Evolutionary conservation across 2,888 invertebrate genomes (phyloP), one percentile per base, ranked within the genome.

Genomic region (Mythimna ferrago): DNA sequence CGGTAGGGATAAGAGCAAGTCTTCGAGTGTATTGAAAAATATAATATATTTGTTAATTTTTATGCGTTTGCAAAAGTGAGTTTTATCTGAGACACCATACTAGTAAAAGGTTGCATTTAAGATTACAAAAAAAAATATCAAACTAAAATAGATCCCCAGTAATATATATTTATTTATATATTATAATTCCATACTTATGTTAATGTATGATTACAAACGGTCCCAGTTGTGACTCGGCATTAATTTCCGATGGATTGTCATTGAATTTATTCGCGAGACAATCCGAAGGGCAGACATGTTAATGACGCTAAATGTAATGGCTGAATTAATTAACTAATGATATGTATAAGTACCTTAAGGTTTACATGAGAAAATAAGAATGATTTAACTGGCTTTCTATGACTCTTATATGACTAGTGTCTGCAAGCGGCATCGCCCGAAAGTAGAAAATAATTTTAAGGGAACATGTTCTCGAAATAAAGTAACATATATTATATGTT

Each of bases 181-280:
- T 71, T 72, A 70, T 83, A 85, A 77, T 78, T 76, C 66, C 51
- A 73, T 71, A 70, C n/a, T 81, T 75, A 81, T 86, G 76, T 51
- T 82, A 82, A 80, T 81, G 51, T 73, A 84, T 79, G 72, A 84
- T 82, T 73, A 78, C 72, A 73, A 77, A 79, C 84, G 76, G 71
- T 71, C 80, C 61, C 76, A 84, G 78, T 61, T 87, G 87, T 87
- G 88, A 64, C 41, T 7, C 2, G 10, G 87, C 87, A 87, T 87
- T 83, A 86, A 87, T 84, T 71, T 62, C 56, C 66, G 44, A 75
- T 71, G 78, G 78, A 81, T 75, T 82, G 71, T 82, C 81, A 76
- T 76, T 81, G 81, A 81, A 73, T 86, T 76, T 81, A 86, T 86
- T 83, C 87, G 72, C 62, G 61, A 68, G 66, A 64, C 60, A 68